A percentile compares a stretch with the other conserved stretches of the same genome.
Conservation (phyloP, 2,888 invertebrate species). For the Hermaeophaga mercurialis region DNA sequence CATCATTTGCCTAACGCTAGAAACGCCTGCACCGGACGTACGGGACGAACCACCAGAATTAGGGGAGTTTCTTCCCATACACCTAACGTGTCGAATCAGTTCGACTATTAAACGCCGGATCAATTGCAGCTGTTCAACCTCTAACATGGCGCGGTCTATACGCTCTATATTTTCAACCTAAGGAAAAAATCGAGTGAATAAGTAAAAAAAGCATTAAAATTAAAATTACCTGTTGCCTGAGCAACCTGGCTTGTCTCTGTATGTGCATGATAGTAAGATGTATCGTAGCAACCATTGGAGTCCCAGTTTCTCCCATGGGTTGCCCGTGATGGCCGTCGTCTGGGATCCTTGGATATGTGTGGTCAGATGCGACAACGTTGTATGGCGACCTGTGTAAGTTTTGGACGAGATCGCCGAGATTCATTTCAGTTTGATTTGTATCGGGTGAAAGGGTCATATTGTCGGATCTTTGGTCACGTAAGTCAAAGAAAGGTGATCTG, state of each 20-base stretch:
- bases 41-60: constrained; percentile 41
- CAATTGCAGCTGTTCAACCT: constrained; percentile 62
- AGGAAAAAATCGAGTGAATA: too few species aligned
- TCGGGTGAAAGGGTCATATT: constrained; percentile 23
- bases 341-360: constrained; percentile 51
- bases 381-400: constrained; percentile 11
- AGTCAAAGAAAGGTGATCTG: constrained; percentile 42
- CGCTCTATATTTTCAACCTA: constrained; percentile 50
- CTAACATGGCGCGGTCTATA: constrained; percentile 55
- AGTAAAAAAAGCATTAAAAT: too few species aligned
- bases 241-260: constrained; percentile 52
- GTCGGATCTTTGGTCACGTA: constrained; percentile 43
- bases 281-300: constrained; percentile 53
- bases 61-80: constrained; percentile 47
- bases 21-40: constrained; percentile 44
- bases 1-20: constrained; percentile 57
- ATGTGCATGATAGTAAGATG: constrained; percentile 55
- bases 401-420: constrained; percentile 23
- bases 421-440: constrained; percentile 23
- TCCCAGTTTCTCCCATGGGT: constrained; percentile 21
- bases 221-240: constrained; percentile 51
- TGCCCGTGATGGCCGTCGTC: constrained; percentile 26
- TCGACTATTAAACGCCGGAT: constrained; percentile 69
- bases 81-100: constrained; percentile 64
- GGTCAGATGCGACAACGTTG: constrained; percentile 49